phyloP scores from a whole-genome alignment of 1,140 invertebrate species.

The Chelonus insularis region DNA sequence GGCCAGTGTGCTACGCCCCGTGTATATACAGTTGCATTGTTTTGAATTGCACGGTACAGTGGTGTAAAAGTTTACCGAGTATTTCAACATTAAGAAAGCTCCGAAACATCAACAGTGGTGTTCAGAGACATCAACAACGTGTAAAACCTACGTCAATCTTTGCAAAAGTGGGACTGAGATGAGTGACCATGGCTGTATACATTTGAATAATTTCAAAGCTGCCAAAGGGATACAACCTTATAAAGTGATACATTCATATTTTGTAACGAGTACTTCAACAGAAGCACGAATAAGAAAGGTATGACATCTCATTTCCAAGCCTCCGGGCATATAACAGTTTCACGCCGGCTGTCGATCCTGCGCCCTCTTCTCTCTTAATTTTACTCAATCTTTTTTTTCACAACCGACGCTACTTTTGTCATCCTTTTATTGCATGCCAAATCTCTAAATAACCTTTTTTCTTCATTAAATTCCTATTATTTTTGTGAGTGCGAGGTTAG shows the following conservation, averaged over 20 bases:
- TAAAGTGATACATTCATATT: constrained; percentile 69
- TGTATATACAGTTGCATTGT: constrained; percentile 26
- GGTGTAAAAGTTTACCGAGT: too few relatives aligned
- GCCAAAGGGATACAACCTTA: constrained; percentile 74
- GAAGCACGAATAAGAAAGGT: constrained; percentile 66
- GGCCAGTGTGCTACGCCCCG: constrained; percentile 47
- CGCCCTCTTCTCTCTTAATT: background rate
- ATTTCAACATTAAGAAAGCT: too few relatives aligned
- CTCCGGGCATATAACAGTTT: background rate
- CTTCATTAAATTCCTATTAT: too few relatives aligned
- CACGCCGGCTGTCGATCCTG: background rate
- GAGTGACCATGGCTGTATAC: constrained; percentile 74
- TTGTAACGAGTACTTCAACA: constrained; percentile 64
- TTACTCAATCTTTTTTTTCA: constrained; percentile 21
- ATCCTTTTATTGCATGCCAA: too few relatives aligned
- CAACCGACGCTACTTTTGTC: background rate
- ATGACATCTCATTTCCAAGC: constrained; percentile 14
- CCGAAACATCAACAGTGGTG: too few relatives aligned
- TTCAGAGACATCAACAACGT: too few relatives aligned
- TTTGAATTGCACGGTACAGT: background rate
- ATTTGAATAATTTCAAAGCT: constrained; percentile 77
- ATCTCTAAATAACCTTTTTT: too few relatives aligned
- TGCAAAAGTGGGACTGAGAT: constrained; percentile 55
- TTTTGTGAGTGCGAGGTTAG: too few relatives aligned
- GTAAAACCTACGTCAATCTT: constrained; percentile 19